A percentile compares a stretch with the other conserved stretches of the same genome.
phyloP scores from a whole-genome alignment of 2,797 vertebrate genomes.

The Bovichtus variegatus region DNA sequence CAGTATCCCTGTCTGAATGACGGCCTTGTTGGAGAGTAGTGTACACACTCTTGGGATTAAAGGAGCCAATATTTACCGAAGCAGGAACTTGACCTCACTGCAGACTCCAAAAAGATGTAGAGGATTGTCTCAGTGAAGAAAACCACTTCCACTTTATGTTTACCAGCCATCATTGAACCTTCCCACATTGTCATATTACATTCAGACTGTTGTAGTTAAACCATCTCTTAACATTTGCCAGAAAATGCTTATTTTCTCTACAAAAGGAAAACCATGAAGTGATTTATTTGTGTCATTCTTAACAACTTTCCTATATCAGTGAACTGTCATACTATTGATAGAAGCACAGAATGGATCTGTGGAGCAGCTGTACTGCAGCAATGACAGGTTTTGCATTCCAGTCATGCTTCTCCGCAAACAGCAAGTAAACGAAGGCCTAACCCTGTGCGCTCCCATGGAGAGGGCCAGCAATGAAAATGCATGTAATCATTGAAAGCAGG shows the following conservation, averaged over 20 bases:
- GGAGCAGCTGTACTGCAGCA: conserved; percentile 43
- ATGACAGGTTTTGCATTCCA: conserved; percentile 65
- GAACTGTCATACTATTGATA: conserved; percentile 31
- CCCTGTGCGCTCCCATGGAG: conserved; percentile 49
- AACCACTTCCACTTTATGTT: not conserved
- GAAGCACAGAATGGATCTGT: conserved; percentile 27
- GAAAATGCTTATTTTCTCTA: not conserved
- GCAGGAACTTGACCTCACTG: conserved; percentile 26
- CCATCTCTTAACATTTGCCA: not conserved
- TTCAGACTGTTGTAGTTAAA: not conserved
- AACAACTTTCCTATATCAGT: conserved; percentile 25
- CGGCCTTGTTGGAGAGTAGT: conserved; percentile 1
- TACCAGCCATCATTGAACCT: not conserved
- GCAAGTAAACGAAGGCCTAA: conserved; percentile 65
- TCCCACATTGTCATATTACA: not conserved
- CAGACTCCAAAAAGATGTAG: conserved; percentile 19
- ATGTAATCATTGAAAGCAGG: conserved; percentile 70
- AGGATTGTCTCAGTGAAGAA: not conserved
- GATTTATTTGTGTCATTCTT: not conserved
- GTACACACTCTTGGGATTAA: conserved; percentile 30
- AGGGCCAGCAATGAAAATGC: conserved; percentile 64
- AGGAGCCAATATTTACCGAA: conserved; percentile 50
- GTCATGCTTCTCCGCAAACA: conserved; percentile 69
- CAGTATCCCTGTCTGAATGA: conserved; percentile 23
- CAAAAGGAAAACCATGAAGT: not conserved